These are phyloP conservation scores for Littorina saxatilis DNA, from an alignment of 1,140 invertebrate species.

Conservation along the genomic window DNA sequence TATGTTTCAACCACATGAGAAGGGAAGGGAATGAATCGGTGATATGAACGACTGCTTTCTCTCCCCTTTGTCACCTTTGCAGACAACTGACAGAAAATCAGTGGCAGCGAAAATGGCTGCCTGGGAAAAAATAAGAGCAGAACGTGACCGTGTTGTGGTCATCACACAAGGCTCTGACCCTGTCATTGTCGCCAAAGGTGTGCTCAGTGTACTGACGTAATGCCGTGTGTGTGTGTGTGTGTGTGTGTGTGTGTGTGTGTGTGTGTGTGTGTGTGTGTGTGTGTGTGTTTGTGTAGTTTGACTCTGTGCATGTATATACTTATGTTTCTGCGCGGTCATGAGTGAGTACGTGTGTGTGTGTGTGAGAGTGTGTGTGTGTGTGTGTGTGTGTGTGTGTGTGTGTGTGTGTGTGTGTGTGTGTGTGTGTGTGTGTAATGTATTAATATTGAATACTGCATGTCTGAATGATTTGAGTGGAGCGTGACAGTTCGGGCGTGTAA, in stretches of 20 bases:
- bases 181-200: constrained; percentile 86
- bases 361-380: constrained; percentile 6
- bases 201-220: neutral
- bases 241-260: constrained; percentile 15
- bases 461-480: neutral
- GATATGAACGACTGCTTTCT: too few relatives aligned
- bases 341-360: constrained; percentile 15
- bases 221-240: constrained; percentile 4
- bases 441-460: neutral
- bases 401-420: neutral
- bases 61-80: too few relatives aligned
- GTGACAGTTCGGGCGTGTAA: neutral
- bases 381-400: constrained; percentile 2
- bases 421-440: neutral
- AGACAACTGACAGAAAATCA: constrained; percentile 86
- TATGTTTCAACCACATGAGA: too few relatives aligned
- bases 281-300: constrained; percentile 22
- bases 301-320: constrained; percentile 1
- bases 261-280: constrained; percentile 21
- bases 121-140: constrained; percentile 86
- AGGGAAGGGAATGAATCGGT: too few relatives aligned
- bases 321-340: neutral
- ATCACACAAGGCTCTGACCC: constrained; percentile 94
- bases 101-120: constrained; percentile 88
- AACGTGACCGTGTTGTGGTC: constrained; percentile 82